These are phyloP conservation scores for Trichonephila clavata DNA, from an alignment of 1,140 invertebrate genomes.

Conservation along the genomic window DNA sequence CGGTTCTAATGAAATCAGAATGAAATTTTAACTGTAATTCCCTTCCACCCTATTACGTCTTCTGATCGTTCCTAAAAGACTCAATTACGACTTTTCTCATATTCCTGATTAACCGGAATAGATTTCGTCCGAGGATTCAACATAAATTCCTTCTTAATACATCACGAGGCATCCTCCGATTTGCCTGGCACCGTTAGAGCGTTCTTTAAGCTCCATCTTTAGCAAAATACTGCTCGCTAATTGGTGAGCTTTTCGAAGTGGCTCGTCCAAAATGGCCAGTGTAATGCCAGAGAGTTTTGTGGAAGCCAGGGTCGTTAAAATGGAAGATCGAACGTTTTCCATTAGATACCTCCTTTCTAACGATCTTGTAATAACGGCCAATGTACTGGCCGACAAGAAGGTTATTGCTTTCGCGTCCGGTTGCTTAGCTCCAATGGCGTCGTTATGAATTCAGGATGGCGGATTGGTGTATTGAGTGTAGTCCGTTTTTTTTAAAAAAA, in stretches of 20 bases:
- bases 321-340: constrained; percentile 44
- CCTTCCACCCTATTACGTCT: not conserved
- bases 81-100: constrained; percentile 11
- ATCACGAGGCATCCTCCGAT: not conserved
- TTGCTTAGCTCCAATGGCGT: not conserved
- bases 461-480: not conserved
- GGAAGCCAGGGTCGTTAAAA: not conserved
- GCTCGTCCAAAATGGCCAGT: not conserved
- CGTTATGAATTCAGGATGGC: not conserved
- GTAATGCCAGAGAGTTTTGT: constrained; percentile 7
- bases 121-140: not conserved
- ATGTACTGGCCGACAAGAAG: constrained; percentile 39
- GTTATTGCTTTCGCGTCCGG: constrained; percentile 25
- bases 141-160: constrained; percentile 7
- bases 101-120: not conserved
- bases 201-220: constrained; percentile 29
- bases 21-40: not conserved
- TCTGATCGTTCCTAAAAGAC: not conserved
- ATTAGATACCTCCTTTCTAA: constrained; percentile 40
- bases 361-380: constrained; percentile 36
- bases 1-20: constrained; percentile 22
- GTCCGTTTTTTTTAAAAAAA: not conserved
- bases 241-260: constrained; percentile 26
- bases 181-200: not conserved
- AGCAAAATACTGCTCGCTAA: constrained; percentile 10